Evolutionary conservation across 2,797 vertebrate genomes (phyloP).

Genomic region (Danio albolineatus): DNA sequence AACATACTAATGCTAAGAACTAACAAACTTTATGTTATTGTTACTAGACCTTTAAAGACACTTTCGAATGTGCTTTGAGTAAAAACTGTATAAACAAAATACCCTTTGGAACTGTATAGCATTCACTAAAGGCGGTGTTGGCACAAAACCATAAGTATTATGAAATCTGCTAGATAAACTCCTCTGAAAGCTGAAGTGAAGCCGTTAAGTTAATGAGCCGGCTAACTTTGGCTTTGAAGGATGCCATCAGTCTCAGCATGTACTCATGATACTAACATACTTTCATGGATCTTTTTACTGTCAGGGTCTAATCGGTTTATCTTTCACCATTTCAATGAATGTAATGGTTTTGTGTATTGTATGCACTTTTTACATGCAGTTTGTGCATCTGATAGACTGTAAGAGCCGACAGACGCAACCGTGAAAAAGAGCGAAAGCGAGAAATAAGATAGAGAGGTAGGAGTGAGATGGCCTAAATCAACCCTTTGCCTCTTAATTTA

Average conservation of each 20-base stretch:
- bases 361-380: background rate
- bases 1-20: no score
- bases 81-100: background rate
- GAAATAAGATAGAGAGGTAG: slow-evolving; percentile 24
- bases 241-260: slow-evolving; percentile 37
- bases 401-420: background rate
- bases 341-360: background rate
- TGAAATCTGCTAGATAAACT: slow-evolving; percentile 40
- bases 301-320: background rate
- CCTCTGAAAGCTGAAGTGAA: slow-evolving; percentile 12
- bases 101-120: slow-evolving; percentile 2
- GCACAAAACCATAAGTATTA: slow-evolving; percentile 25
- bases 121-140: background rate
- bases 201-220: slow-evolving; percentile 53
- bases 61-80: background rate
- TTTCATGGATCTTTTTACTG: background rate
- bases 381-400: background rate
- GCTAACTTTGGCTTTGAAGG: slow-evolving; percentile 37
- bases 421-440: background rate
- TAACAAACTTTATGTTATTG: no score
- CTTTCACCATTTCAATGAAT: background rate
- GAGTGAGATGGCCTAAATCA: slow-evolving; percentile 46
- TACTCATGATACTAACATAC: slow-evolving; percentile 28
- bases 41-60: no score
- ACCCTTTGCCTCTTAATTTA: slow-evolving; percentile 54